Evolutionary conservation across 2,888 invertebrate species (phyloP).

Genomic region (Phlogophora meticulosa): DNA sequence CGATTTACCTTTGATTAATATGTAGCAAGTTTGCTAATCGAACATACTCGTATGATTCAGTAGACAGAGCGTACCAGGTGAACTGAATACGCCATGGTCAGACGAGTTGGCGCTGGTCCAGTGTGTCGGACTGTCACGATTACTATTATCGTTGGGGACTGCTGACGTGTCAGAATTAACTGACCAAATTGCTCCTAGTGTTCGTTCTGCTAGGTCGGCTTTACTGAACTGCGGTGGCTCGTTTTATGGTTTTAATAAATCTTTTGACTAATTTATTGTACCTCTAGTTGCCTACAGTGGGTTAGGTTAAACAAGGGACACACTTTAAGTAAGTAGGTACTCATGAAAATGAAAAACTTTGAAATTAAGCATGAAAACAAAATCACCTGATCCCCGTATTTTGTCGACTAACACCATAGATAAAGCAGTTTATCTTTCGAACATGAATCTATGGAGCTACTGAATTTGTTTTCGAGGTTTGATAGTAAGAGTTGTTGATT

Average conservation of each 20-base stretch:
- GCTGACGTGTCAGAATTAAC: conserved; percentile 55
- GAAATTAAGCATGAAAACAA: too few relatives aligned
- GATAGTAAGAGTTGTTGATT: too few relatives aligned
- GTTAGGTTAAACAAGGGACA: too few relatives aligned
- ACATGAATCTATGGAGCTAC: too few relatives aligned
- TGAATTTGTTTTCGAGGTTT: too few relatives aligned
- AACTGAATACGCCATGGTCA: conserved; percentile 68
- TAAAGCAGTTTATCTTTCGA: too few relatives aligned
- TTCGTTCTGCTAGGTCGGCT: conserved; percentile 20
- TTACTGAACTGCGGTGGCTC: conserved; percentile 4
- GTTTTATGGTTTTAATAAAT: neutral
- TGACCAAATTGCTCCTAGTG: conserved; percentile 29
- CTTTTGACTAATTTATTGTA: neutral
- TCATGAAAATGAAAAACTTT: too few relatives aligned
- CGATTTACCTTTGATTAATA: neutral
- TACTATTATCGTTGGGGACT: conserved; percentile 62
- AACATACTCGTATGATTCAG: conserved; percentile 18
- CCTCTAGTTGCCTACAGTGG: too few relatives aligned
- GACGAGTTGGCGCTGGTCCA: conserved; percentile 75
- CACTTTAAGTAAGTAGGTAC: too few relatives aligned
- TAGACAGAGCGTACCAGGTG: conserved; percentile 65
- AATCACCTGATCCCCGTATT: too few relatives aligned
- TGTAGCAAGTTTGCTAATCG: conserved; percentile 1
- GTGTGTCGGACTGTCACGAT: conserved; percentile 65
- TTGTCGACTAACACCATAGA: too few relatives aligned